phyloP scores from a whole-genome alignment of 2,888 invertebrate genomes.

The Prosapia bicincta region DNA sequence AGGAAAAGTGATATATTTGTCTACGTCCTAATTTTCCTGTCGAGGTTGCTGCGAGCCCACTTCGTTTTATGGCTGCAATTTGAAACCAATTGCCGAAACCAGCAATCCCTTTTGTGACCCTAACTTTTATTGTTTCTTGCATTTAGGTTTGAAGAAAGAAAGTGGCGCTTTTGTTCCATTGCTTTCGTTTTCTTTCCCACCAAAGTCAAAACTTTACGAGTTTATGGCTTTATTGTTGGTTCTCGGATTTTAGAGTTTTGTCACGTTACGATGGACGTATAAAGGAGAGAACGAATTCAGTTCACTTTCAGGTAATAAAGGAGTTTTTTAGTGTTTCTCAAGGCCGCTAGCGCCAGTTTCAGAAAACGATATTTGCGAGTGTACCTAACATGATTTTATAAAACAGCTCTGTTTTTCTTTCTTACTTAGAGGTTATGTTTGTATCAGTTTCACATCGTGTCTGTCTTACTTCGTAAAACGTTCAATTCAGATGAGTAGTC shows the following conservation, averaged over 20 bases:
- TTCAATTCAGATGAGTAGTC: too few relatives aligned
- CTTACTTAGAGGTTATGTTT: too few relatives aligned
- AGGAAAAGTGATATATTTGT: background rate
- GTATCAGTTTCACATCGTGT: too few relatives aligned
- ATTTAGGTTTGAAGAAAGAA: background rate
- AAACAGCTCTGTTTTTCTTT: too few relatives aligned
- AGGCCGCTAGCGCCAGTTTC: too few relatives aligned
- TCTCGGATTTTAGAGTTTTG: background rate
- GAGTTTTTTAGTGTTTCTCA: too few relatives aligned
- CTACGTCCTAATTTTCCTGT: background rate
- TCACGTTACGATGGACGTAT: background rate
- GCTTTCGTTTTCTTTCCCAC: background rate
- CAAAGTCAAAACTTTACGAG: background rate
- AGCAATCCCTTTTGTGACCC: background rate
- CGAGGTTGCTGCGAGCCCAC: background rate
- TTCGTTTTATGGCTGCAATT: background rate
- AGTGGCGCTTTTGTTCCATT: background rate
- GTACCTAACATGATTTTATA: too few relatives aligned
- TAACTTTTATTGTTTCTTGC: background rate
- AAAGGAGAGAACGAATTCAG: too few relatives aligned
- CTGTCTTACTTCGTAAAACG: too few relatives aligned
- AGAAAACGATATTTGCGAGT: too few relatives aligned
- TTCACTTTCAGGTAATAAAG: too few relatives aligned
- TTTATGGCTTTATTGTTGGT: background rate
- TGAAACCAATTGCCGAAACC: background rate